Conservation (phyloP, 2,113 vertebrate species). For the Mystacornis crossleyi region DNA sequence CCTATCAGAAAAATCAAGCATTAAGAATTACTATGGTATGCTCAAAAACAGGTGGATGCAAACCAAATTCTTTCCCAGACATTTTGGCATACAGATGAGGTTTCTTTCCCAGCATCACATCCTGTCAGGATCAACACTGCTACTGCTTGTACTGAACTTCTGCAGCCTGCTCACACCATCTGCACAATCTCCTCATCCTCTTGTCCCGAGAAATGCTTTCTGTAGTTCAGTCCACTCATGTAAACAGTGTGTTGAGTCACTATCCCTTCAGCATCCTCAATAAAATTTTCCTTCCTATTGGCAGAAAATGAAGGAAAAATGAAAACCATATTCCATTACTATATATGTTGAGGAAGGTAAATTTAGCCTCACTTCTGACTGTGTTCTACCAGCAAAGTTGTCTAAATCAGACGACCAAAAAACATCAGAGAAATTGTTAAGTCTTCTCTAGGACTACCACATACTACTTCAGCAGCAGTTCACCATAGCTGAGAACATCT, state of each 20-base stretch:
- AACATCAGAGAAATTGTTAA: background rate
- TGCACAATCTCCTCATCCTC: background rate
- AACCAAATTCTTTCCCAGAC: background rate
- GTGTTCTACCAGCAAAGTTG: background rate
- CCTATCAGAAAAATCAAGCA: background rate
- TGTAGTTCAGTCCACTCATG: background rate
- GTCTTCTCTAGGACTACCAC: background rate
- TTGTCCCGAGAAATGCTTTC: background rate
- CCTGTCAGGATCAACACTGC: background rate
- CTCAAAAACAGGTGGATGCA: background rate
- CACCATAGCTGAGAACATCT: background rate
- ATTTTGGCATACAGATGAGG: background rate
- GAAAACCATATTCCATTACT: background rate
- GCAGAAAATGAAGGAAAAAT: background rate
- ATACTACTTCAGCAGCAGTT: background rate
- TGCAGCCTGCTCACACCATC: background rate
- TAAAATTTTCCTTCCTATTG: background rate
- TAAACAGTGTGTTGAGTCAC: background rate
- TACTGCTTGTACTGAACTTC: background rate
- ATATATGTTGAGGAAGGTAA: background rate
- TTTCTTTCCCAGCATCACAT: background rate
- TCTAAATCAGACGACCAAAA: background rate
- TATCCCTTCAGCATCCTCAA: background rate
- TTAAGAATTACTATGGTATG: background rate
- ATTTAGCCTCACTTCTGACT: background rate